Base-by-base conservation (phyloP, 2,113 vertebrate genomes). In the Prinia subflava region DNA sequence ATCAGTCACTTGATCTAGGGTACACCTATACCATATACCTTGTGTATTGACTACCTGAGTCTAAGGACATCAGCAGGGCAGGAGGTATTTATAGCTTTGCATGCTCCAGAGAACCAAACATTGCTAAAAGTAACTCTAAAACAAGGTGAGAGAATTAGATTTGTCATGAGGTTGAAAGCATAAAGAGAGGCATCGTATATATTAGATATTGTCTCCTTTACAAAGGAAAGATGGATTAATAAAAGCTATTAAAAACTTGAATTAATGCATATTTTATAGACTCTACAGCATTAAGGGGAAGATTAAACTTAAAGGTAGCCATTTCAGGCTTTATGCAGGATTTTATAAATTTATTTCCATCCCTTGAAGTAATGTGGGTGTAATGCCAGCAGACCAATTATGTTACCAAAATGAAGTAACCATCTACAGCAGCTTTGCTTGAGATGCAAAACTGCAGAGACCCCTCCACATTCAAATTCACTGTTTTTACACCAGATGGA, bases 231-330 rank as follows among this genome's bases (percentile, higher is more conserved):
- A 96, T 94, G 49, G 82, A 95, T 97, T 96, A 95, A 97, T 96
- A 97, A 97, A 97, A 97, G 92, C 96, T 95, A 97, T 97, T 97
- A 95, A 97, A 97, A 98, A 95, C 91, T 96, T 41, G 64, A 96
- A 98, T 97, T 95, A 97, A 97, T 98, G 95, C 87, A 97, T 97
- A 96, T 97, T 97, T 98, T 98, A 98, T 98, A 95, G 92, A 97
- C 86, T 97, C 80, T 47, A 78, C 64, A 93, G 86, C 86, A 95
- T 97, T 97, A 97, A 93, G 65, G 52, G 92, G 94, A 97, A 97
- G 93, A 98, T 97, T 97, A 98, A 98, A 97, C 94, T 96, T 97
- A 97, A 97, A 98, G 94, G 89, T 96, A 93, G 93, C 83, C 80
- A 94, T 97, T 97, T 97, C 86, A 90, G 92, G 83, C 91, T 97